Evolutionary conservation across 2,888 invertebrate species (phyloP).

Genomic region (Agrochola macilenta): DNA sequence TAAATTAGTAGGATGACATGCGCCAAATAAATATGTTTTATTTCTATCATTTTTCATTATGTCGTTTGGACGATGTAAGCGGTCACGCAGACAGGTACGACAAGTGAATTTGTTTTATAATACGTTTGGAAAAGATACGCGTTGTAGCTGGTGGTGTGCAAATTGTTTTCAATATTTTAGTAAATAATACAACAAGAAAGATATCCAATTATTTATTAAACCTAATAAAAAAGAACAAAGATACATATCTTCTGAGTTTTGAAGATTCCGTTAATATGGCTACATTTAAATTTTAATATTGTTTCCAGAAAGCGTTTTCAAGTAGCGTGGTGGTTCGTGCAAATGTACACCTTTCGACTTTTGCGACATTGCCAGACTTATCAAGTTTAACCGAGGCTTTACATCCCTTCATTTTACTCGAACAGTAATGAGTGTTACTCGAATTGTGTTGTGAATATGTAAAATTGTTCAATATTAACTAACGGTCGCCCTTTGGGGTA

Average conservation of each 20-base stretch:
- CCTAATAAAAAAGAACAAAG: neutral
- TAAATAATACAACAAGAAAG: neutral
- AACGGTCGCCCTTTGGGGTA: constrained; percentile 14
- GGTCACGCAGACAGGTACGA: too few species aligned
- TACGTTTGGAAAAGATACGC: too few species aligned
- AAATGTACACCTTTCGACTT: constrained; percentile 5
- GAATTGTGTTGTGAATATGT: constrained; percentile 18
- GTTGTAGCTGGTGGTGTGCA: too few species aligned
- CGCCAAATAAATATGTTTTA: too few species aligned
- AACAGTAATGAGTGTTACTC: constrained; percentile 1
- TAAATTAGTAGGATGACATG: too few species aligned
- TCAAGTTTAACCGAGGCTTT: constrained; percentile 19
- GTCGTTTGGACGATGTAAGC: too few species aligned
- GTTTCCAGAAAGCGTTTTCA: constrained; percentile 9
- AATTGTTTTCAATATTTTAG: too few species aligned
- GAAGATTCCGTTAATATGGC: neutral
- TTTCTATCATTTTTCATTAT: too few species aligned
- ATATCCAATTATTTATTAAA: neutral
- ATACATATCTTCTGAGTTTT: neutral
- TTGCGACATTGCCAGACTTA: constrained; percentile 4
- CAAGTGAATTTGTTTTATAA: too few species aligned
- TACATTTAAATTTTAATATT: constrained; percentile 12
- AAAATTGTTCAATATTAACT: constrained; percentile 20
- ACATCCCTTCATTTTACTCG: constrained; percentile 17
- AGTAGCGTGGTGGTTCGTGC: constrained; percentile 18